phyloP scores from a whole-genome alignment of 2,797 vertebrate species.

The Microtus obscurus region DNA sequence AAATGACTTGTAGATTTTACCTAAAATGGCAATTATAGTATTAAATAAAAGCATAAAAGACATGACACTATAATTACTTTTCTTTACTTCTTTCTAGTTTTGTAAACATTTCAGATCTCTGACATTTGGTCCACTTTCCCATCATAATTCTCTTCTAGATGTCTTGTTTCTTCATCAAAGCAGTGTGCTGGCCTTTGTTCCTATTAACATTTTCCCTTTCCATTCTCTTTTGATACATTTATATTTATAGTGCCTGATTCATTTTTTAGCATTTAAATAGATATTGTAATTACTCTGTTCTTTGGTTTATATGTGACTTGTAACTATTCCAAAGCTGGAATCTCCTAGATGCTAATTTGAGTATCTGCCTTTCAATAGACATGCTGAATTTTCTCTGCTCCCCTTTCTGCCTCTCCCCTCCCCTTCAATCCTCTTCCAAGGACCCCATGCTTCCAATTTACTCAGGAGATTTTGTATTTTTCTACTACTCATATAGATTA shows the following conservation, averaged over 20 bases:
- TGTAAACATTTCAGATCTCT: not conserved
- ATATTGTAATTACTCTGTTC: not conserved
- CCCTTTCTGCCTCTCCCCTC: no score
- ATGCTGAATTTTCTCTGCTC: constrained; percentile 36
- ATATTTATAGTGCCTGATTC: not conserved
- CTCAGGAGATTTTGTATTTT: no score
- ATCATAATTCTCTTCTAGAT: not conserved
- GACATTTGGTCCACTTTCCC: not conserved
- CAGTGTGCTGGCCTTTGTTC: not conserved
- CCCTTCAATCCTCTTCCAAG: no score
- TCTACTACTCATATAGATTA: no score
- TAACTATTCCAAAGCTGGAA: not conserved
- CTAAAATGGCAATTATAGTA: not conserved
- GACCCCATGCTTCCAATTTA: no score
- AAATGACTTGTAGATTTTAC: not conserved
- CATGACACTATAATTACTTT: not conserved
- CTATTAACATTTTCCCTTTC: not conserved
- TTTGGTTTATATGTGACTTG: constrained; percentile 16
- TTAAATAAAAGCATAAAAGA: constrained; percentile 11
- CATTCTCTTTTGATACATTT: constrained; percentile 11
- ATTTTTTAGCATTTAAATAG: not conserved
- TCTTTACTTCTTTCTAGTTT: not conserved
- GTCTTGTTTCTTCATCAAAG: not conserved
- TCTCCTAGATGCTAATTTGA: not conserved
- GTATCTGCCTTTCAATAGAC: not conserved